Evolutionary conservation across 2,888 invertebrate species (phyloP).

Genomic region (Xanthia icteritia): DNA sequence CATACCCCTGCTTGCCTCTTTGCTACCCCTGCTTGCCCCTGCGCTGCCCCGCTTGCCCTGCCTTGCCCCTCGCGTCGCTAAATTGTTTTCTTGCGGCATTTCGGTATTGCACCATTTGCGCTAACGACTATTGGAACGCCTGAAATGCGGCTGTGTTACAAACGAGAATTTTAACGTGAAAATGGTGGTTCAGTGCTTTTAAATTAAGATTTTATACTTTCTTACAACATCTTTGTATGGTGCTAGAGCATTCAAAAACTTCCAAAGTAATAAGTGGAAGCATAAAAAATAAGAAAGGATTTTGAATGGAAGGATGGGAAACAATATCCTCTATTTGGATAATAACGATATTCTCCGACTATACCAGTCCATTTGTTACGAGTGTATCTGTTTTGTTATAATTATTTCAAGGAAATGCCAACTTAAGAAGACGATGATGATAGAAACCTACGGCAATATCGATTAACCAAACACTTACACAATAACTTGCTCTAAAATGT

Average conservation of each 20-base stretch:
- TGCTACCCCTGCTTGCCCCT: conserved; percentile 39
- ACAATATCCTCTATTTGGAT: neutral
- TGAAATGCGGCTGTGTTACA: conserved; percentile 53
- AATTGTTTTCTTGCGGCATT: conserved; percentile 86
- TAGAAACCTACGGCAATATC: neutral
- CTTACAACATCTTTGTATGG: neutral
- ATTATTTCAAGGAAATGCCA: neutral
- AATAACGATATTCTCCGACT: neutral
- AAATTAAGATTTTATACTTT: conserved; percentile 9
- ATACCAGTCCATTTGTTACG: neutral
- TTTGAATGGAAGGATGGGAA: neutral
- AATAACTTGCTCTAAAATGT: neutral
- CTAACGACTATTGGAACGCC: conserved; percentile 73
- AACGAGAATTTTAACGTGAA: conserved; percentile 52
- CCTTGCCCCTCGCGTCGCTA: conserved; percentile 75
- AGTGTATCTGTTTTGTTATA: neutral
- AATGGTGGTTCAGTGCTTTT: conserved; percentile 14
- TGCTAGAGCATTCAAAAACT: neutral
- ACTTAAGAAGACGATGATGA: neutral
- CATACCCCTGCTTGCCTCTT: conserved; percentile 58
- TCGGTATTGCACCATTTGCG: conserved; percentile 73
- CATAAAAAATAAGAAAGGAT: neutral
- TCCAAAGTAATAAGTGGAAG: neutral
- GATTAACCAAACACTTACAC: neutral
- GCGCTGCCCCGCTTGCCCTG: conserved; percentile 27